Conservation (phyloP, 2,888 invertebrate species). For the Noctua janthe region DNA sequence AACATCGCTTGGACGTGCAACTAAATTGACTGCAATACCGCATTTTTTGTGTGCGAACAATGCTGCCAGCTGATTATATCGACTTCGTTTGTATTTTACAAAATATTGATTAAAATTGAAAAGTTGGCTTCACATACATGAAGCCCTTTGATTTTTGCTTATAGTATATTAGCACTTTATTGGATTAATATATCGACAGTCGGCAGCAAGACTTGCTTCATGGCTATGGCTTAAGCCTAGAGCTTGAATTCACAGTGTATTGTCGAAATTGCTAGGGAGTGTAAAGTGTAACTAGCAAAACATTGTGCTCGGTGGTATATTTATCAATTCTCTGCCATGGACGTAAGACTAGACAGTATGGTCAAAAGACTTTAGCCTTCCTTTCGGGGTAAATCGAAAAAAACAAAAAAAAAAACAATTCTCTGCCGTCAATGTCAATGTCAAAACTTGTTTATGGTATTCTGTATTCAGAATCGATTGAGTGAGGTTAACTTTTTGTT, state of each 20-base stretch:
- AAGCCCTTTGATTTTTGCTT: neutral
- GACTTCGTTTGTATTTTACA: neutral
- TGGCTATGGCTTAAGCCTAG: too few species aligned
- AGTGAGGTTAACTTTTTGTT: slow-evolving; percentile 35
- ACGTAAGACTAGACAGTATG: too few species aligned
- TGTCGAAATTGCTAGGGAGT: neutral
- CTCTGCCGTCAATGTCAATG: slow-evolving; percentile 15
- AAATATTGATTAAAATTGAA: neutral
- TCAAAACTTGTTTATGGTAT: slow-evolving; percentile 4
- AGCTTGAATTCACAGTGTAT: neutral
- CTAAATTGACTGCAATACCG: neutral
- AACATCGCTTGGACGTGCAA: neutral
- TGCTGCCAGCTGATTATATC: too few species aligned
- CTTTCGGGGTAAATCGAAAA: too few species aligned
- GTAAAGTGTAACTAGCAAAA: neutral
- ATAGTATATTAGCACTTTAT: neutral
- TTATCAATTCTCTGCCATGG: too few species aligned
- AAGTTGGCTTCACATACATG: neutral
- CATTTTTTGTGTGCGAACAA: neutral
- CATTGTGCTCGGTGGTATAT: neutral
- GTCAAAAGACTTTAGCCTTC: too few species aligned
- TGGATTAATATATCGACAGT: too few species aligned
- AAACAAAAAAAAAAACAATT: too few species aligned
- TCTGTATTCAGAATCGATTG: slow-evolving; percentile 16
- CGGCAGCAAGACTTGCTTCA: too few species aligned